phyloP scores from a whole-genome alignment of 2,797 vertebrate species.

The Myiotriccus ornatus region DNA sequence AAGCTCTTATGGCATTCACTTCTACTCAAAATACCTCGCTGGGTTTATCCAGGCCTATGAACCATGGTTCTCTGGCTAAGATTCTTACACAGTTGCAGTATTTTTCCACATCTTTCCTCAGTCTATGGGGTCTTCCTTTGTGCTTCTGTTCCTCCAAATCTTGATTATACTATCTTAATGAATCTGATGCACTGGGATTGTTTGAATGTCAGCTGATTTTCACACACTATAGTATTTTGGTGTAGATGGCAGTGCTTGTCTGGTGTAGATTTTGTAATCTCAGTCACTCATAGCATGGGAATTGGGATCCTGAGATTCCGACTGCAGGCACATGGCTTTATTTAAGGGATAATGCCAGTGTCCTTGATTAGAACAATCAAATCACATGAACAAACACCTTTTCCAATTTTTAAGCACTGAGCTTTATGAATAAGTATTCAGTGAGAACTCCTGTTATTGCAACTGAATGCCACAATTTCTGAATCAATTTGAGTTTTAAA shows the following conservation, averaged over 20 bases:
- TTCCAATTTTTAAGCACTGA: not conserved
- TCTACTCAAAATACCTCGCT: not conserved
- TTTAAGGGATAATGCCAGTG: not conserved
- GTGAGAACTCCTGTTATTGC: not conserved
- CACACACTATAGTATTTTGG: not conserved
- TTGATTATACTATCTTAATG: conserved; percentile 33
- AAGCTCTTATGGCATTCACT: not conserved
- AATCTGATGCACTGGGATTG: not conserved
- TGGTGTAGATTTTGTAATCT: not conserved
- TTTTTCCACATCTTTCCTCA: conserved; percentile 2
- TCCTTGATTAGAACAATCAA: not conserved
- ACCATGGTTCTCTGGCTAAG: not conserved
- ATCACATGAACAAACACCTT: not conserved
- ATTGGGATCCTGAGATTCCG: not conserved
- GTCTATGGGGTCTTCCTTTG: not conserved
- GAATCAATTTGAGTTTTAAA: not conserved
- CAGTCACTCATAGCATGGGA: not conserved
- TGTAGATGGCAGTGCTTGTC: not conserved
- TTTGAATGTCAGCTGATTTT: not conserved
- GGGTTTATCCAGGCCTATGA: not conserved
- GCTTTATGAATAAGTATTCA: not conserved
- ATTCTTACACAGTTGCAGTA: not conserved
- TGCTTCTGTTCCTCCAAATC: conserved; percentile 41
- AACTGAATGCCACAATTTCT: not conserved
- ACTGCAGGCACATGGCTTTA: not conserved